Evolutionary conservation across 2,797 vertebrate genomes (phyloP).

Genomic region (Chelonia mydas): DNA sequence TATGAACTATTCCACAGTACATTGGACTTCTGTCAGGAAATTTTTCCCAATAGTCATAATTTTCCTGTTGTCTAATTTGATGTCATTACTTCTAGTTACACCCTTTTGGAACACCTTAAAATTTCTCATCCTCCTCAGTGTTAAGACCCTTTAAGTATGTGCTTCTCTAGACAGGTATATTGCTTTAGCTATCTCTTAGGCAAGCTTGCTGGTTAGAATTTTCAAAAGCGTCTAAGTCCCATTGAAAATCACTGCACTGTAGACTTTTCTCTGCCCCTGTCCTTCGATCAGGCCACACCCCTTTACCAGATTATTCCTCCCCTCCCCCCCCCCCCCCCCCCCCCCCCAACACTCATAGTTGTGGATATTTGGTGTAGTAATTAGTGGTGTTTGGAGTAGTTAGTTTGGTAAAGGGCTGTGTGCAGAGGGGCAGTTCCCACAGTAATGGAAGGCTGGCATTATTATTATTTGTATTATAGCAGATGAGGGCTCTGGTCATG

Average conservation of each 20-base stretch:
- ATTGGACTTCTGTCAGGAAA: neutral
- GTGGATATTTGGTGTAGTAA: neutral
- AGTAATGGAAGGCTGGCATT: neutral
- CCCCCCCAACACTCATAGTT: neutral
- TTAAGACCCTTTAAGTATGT: neutral
- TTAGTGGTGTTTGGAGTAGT: fast-evolving
- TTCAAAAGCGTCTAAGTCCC: neutral
- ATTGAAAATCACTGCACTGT: neutral
- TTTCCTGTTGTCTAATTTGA: neutral
- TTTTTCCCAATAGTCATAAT: neutral
- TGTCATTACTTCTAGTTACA: neutral
- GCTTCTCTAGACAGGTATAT: neutral
- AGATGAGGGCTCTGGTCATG: neutral
- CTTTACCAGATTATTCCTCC: neutral
- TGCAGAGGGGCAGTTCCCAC: neutral
- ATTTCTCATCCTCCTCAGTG: neutral
- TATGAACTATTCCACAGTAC: neutral
- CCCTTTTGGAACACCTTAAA: neutral
- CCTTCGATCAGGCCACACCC: neutral
- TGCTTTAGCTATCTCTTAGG: neutral
- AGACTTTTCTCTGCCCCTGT: neutral
- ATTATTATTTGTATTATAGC: neutral
- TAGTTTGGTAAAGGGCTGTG: neutral
- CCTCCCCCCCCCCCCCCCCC: neutral
- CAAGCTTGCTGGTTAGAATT: neutral